Conservation (phyloP, 2,797 vertebrate genomes). For the Miichthys miiuy region DNA sequence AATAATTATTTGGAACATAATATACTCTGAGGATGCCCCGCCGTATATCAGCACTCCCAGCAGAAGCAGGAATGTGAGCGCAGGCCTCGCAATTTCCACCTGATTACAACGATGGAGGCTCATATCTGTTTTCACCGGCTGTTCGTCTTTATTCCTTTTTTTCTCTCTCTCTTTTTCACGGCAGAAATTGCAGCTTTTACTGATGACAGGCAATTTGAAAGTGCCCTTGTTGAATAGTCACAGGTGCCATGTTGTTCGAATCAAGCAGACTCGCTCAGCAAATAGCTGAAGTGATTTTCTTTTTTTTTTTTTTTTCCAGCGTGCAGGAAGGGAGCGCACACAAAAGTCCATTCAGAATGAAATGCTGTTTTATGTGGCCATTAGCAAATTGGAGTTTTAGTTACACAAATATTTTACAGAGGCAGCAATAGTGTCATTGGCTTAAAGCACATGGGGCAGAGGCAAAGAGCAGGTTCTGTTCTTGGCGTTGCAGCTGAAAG, state of each 20-base stretch:
- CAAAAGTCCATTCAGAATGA: slow-evolving; percentile 40
- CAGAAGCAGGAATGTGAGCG: slow-evolving; percentile 34
- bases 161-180: not conserved
- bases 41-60: slow-evolving; percentile 14
- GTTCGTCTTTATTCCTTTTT: slow-evolving; percentile 35
- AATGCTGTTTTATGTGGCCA: slow-evolving; percentile 66
- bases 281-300: slow-evolving; percentile 39
- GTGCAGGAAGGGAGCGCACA: slow-evolving; percentile 39
- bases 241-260: slow-evolving; percentile 72
- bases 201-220: slow-evolving; percentile 64
- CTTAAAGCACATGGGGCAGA: slow-evolving; percentile 1
- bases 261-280: slow-evolving; percentile 33
- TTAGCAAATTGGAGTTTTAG: slow-evolving; percentile 71
- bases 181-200: slow-evolving; percentile 68
- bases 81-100: slow-evolving; percentile 53
- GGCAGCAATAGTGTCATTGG: slow-evolving; percentile 37
- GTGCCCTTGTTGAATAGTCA: slow-evolving; percentile 62
- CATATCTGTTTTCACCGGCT: slow-evolving; percentile 47
- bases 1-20: slow-evolving; percentile 61
- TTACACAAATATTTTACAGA: slow-evolving; percentile 57
- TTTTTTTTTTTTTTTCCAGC: slow-evolving; percentile 23
- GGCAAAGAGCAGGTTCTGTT: slow-evolving; percentile 10
- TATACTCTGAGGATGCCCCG: slow-evolving; percentile 35
- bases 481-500: not conserved
- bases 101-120: slow-evolving; percentile 57